Evolutionary conservation across 2,113 vertebrate species (phyloP).

Genomic region (Python bivittatus): DNA sequence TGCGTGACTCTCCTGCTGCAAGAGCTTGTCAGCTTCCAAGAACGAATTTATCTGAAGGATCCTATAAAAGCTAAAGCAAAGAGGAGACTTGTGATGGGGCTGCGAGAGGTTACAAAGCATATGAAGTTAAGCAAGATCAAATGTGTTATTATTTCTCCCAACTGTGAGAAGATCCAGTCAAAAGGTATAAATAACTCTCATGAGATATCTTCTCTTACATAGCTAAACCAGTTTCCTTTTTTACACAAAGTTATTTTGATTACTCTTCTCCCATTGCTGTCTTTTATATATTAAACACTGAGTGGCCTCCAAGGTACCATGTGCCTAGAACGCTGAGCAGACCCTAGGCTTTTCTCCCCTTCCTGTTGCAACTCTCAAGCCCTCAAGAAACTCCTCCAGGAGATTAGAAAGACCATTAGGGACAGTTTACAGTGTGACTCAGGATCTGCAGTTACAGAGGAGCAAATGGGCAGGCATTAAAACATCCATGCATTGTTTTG

Average conservation of each 20-base stretch:
- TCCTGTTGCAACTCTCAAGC: neutral
- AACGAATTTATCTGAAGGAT: slow-evolving; percentile 94
- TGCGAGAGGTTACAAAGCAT: slow-evolving; percentile 96
- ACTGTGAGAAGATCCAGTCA: slow-evolving; percentile 98
- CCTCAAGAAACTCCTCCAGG: neutral
- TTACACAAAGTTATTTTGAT: neutral
- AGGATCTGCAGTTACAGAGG: neutral
- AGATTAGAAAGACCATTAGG: neutral
- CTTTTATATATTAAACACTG: too few species aligned
- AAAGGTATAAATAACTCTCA: slow-evolving; percentile 79
- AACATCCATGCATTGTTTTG: neutral
- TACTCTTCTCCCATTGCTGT: neutral
- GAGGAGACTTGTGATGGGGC: slow-evolving; percentile 94
- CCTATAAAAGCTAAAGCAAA: slow-evolving; percentile 92
- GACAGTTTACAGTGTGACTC: neutral
- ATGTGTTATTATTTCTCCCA: slow-evolving; percentile 97
- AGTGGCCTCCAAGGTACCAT: neutral
- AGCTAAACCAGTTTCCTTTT: neutral
- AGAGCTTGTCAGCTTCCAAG: slow-evolving; percentile 97
- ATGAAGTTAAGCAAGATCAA: slow-evolving; percentile 97
- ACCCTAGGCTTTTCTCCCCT: neutral
- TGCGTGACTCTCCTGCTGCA: slow-evolving; percentile 93
- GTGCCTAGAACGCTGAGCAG: too few species aligned
- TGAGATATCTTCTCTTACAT: neutral
- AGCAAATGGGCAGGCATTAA: too few species aligned